These are phyloP conservation scores for Pygoscelis adeliae DNA, from an alignment of 2,113 vertebrate species.

Conservation along the genomic window DNA sequence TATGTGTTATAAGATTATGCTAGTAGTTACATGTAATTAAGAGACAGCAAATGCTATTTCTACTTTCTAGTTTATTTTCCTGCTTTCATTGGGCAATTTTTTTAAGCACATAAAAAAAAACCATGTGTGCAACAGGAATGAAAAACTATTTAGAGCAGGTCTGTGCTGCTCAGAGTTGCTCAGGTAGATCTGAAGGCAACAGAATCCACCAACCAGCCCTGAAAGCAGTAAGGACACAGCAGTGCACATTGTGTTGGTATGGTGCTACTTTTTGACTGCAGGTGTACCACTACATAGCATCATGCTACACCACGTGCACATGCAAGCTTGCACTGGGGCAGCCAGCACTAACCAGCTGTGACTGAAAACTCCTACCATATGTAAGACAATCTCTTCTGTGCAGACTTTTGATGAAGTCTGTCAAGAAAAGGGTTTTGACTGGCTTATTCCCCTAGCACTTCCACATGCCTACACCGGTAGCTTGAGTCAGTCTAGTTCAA, in stretches of 20 bases:
- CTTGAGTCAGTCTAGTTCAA: background rate
- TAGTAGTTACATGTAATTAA: background rate
- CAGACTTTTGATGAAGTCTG: background rate
- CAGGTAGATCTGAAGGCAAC: background rate
- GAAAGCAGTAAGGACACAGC: background rate
- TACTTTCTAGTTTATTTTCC: background rate
- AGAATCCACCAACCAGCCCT: background rate
- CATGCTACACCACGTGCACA: fast-evolving
- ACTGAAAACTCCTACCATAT: background rate
- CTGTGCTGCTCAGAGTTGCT: background rate
- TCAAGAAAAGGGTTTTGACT: background rate
- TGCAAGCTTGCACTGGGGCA: background rate
- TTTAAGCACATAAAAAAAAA: background rate
- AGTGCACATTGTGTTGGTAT: fast-evolving
- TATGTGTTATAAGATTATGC: background rate
- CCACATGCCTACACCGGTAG: background rate
- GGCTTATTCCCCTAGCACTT: background rate
- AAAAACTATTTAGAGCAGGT: background rate
- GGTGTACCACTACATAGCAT: background rate
- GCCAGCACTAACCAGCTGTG: background rate
- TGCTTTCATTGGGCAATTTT: fast-evolving
- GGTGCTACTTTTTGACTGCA: background rate
- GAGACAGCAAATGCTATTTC: background rate
- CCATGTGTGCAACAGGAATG: background rate
- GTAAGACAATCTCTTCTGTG: background rate